Conservation (phyloP, 2,113 vertebrate genomes). For the Lampris incognitus region DNA sequence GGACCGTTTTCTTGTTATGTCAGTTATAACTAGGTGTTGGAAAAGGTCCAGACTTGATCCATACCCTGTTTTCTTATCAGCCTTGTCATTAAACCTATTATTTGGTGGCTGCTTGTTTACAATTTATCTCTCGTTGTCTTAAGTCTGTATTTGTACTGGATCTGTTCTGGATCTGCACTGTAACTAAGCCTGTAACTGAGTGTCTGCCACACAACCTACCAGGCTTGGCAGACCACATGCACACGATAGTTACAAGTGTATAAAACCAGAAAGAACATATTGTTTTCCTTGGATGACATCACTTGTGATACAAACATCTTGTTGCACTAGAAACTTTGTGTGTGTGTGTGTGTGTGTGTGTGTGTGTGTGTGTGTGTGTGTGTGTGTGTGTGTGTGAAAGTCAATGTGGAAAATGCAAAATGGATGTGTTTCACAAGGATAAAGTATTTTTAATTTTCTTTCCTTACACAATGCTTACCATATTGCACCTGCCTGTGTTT, state of each 20-base stretch:
- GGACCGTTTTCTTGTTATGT: background rate
- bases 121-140: no score
- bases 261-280: background rate
- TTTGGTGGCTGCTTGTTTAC: background rate
- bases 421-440: background rate
- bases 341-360: background rate
- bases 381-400: background rate
- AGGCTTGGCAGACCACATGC: background rate
- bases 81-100: background rate
- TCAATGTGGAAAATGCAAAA: background rate
- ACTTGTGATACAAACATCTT: background rate
- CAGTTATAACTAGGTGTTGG: background rate
- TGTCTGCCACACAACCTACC: background rate
- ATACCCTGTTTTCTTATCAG: no score
- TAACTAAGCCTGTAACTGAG: background rate
- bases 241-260: background rate
- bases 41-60: no score
- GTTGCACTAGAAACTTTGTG: background rate
- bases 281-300: slow-evolving; percentile 6
- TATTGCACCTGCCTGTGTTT: background rate
- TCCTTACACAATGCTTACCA: background rate
- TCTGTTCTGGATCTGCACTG: background rate
- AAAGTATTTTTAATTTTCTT: background rate
- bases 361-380: background rate
- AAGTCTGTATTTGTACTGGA: background rate